phyloP scores from a whole-genome alignment of 2,888 invertebrate genomes.

The Drosophila rubida region DNA sequence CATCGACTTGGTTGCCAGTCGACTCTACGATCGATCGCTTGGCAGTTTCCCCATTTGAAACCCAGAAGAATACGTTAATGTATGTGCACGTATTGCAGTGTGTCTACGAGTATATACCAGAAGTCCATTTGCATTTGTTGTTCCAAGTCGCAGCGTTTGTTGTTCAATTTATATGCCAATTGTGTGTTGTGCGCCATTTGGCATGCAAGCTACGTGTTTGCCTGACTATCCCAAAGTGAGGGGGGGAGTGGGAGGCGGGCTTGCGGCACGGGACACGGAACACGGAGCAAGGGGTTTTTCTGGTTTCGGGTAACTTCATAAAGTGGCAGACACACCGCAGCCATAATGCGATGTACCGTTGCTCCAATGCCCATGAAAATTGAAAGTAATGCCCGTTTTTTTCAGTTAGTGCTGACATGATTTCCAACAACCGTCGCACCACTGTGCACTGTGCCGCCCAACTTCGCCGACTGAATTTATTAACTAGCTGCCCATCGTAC shows the following conservation, averaged over 20 bases:
- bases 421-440: slow-evolving; percentile 42
- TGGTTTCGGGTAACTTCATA: slow-evolving; percentile 54
- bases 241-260: neutral
- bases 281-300: neutral
- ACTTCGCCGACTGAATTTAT: slow-evolving; percentile 63
- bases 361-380: slow-evolving; percentile 69
- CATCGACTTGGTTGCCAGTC: neutral
- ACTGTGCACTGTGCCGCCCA: slow-evolving; percentile 52
- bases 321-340: slow-evolving; percentile 31
- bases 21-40: neutral
- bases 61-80: slow-evolving; percentile 5
- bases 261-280: too few species aligned
- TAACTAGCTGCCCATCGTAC: slow-evolving; percentile 54
- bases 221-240: neutral
- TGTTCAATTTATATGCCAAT: slow-evolving; percentile 59
- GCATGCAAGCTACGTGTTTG: slow-evolving; percentile 61
- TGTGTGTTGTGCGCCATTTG: slow-evolving; percentile 50
- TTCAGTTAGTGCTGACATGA: slow-evolving; percentile 55
- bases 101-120: slow-evolving; percentile 23
- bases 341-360: slow-evolving; percentile 37
- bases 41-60: neutral
- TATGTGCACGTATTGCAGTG: neutral
- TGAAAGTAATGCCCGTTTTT: slow-evolving; percentile 69
- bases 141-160: slow-evolving; percentile 54
- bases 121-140: slow-evolving; percentile 48